phyloP scores from a whole-genome alignment of 2,797 vertebrate genomes.

The Cichlasoma orientale region DNA sequence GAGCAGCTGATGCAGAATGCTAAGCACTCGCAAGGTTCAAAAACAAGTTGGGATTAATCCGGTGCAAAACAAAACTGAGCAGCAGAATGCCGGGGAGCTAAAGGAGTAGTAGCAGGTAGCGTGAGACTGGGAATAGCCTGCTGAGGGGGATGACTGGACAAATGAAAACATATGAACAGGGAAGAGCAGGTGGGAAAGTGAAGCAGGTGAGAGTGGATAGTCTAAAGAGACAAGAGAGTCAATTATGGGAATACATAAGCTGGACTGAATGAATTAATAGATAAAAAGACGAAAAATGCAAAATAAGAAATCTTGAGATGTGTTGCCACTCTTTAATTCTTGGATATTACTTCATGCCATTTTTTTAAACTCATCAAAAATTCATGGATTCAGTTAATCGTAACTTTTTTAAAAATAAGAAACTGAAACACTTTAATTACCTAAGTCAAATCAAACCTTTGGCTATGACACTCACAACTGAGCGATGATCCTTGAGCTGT shows the following conservation, averaged over 20 bases:
- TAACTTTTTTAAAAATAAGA: neutral
- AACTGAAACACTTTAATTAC: neutral
- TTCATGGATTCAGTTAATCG: neutral
- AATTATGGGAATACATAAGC: neutral
- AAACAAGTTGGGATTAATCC: neutral
- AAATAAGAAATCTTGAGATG: neutral
- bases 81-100: neutral
- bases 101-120: neutral
- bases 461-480: neutral
- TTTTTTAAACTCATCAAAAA: too few relatives aligned
- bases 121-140: neutral
- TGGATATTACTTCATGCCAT: neutral
- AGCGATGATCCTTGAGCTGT: neutral
- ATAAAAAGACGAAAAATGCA: neutral
- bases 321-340: neutral
- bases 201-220: neutral
- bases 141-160: neutral
- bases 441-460: neutral
- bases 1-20: neutral
- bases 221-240: neutral
- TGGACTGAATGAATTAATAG: neutral
- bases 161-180: neutral
- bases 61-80: neutral
- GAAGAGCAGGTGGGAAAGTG: neutral
- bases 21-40: neutral